Conservation (phyloP, 2,113 vertebrate species). For the Strix uralensis region DNA sequence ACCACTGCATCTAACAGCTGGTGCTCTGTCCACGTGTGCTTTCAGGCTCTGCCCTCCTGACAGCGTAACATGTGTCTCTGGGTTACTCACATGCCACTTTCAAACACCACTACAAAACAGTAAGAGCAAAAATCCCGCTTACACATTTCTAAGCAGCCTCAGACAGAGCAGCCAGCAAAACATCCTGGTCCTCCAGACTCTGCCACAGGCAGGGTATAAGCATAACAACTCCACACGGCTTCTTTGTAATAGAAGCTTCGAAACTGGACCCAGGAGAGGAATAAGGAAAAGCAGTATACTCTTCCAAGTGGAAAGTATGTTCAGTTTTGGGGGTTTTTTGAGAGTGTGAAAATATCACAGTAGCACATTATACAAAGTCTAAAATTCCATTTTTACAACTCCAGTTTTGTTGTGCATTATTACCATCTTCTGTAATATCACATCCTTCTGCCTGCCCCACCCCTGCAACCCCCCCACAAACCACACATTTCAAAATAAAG, state of each 20-base stretch:
- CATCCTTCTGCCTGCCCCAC: background rate
- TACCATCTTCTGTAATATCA: background rate
- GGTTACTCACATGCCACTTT: background rate
- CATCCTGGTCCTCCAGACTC: background rate
- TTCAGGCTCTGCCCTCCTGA: background rate
- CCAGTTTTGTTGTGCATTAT: background rate
- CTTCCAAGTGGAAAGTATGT: background rate
- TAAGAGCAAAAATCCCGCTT: background rate
- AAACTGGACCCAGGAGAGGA: background rate
- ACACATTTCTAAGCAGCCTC: background rate
- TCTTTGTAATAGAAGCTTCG: background rate
- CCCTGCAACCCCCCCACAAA: background rate
- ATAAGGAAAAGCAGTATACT: background rate
- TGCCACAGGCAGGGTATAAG: background rate
- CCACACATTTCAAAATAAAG: background rate
- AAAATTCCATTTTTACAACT: background rate
- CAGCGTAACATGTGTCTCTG: background rate
- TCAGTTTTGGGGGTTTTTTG: background rate
- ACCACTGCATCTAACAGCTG: background rate
- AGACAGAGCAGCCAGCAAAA: background rate
- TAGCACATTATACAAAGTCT: background rate
- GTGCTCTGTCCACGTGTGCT: rapidly evolving
- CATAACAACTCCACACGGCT: rapidly evolving
- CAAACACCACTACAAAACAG: background rate
- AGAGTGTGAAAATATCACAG: background rate